Evolutionary conservation across 2,113 vertebrate genomes (phyloP).

Genomic region (Castor canadensis): DNA sequence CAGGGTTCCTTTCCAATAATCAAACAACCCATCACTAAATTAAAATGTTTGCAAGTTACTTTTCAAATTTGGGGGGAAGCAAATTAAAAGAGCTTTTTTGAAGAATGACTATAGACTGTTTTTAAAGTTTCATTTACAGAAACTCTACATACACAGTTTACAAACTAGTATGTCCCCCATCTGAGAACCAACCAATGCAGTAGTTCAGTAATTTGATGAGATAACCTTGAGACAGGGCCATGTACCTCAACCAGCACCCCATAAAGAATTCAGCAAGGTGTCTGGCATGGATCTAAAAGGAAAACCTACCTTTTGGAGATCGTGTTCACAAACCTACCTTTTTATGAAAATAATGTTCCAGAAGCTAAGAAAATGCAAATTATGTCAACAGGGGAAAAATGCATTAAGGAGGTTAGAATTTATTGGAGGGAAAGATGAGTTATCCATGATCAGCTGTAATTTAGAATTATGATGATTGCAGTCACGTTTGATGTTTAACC

Average conservation of each 20-base stretch:
- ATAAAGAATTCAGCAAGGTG: background rate
- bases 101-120: background rate
- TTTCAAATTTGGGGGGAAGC: background rate
- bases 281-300: background rate
- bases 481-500: slow-evolving; percentile 47
- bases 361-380: slow-evolving; percentile 49
- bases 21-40: background rate
- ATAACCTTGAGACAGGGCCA: background rate
- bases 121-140: slow-evolving; percentile 24
- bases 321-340: slow-evolving; percentile 66
- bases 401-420: background rate
- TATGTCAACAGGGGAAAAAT: background rate
- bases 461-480: slow-evolving; percentile 37
- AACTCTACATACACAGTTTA: background rate
- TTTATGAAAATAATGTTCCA: slow-evolving; percentile 33
- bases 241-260: background rate
- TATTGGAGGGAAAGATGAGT: slow-evolving; percentile 42
- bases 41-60: background rate
- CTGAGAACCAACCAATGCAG: background rate
- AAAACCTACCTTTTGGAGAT: slow-evolving; percentile 70
- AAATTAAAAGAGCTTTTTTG: slow-evolving; percentile 18
- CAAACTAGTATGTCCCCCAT: background rate
- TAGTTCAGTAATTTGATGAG: background rate
- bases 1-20: background rate
- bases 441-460: background rate